phyloP scores from a whole-genome alignment of 1,140 invertebrate genomes.

The Dreissena polymorpha region DNA sequence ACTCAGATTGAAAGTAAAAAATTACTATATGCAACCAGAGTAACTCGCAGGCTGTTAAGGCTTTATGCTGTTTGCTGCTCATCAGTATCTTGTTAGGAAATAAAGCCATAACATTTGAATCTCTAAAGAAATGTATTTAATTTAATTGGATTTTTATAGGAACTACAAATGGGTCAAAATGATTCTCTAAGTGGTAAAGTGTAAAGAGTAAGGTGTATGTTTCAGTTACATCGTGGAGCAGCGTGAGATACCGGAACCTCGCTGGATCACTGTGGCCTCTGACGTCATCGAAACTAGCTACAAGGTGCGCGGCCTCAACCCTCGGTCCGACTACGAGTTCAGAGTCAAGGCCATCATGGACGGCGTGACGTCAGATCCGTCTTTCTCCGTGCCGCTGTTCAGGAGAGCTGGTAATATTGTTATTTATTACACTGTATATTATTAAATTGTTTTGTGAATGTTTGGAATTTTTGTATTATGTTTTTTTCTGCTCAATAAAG shows the following conservation, averaged over 20 bases:
- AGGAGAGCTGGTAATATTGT: constrained; percentile 66
- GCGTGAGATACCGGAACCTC: constrained; percentile 62
- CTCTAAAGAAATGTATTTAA: too few relatives aligned
- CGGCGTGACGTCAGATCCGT: constrained; percentile 80
- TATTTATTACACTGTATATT: background rate
- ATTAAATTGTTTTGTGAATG: background rate
- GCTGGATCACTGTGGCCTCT: constrained; percentile 65
- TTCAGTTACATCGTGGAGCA: constrained; percentile 64
- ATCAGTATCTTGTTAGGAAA: too few relatives aligned
- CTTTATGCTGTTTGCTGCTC: too few relatives aligned
- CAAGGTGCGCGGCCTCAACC: constrained; percentile 85
- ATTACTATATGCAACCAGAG: too few relatives aligned
- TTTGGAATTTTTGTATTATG: background rate
- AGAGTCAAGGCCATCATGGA: constrained; percentile 97
- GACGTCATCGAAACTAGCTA: constrained; percentile 64
- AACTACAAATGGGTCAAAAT: too few relatives aligned
- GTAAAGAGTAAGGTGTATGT: too few relatives aligned
- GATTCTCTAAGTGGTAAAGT: too few relatives aligned
- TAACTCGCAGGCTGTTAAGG: too few relatives aligned
- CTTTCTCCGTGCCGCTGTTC: constrained; percentile 67
- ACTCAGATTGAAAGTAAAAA: too few relatives aligned
- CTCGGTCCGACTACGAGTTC: constrained; percentile 98
- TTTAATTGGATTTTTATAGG: too few relatives aligned
- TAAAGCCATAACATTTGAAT: too few relatives aligned
- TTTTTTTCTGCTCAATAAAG: too few relatives aligned